Percentiles rank a stretch among this genome's conserved stretches.
Conservation (phyloP, 2,888 invertebrate species). For the Phorcus lineatus region DNA sequence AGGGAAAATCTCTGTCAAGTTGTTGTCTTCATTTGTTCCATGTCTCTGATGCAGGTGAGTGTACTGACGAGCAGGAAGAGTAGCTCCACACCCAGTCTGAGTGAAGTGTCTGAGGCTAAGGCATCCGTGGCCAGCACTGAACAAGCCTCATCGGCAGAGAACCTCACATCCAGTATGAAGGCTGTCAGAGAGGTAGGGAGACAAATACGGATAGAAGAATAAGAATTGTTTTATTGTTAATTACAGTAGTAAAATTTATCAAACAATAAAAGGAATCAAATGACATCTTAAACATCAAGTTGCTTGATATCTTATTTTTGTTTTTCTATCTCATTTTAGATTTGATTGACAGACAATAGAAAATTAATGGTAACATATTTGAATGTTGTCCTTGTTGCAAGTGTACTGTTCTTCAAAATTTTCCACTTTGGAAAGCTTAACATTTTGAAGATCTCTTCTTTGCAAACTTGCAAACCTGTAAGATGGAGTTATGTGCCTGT, state of each 20-base stretch:
- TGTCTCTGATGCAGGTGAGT: slow-evolving; percentile 62
- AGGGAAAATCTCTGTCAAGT: too few species aligned
- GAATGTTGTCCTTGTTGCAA: too few species aligned
- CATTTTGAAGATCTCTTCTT: neutral
- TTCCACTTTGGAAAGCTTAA: neutral
- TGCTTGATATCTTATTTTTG: too few species aligned
- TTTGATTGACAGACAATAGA: too few species aligned
- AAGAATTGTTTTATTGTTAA: too few species aligned
- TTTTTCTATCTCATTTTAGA: too few species aligned
- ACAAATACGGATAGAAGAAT: too few species aligned
- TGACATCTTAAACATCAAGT: too few species aligned
- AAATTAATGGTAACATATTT: too few species aligned
- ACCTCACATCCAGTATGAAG: slow-evolving; percentile 79
- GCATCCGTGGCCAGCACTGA: slow-evolving; percentile 91
- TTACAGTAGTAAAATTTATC: too few species aligned
- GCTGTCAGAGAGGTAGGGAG: slow-evolving; percentile 61
- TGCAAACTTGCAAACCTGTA: too few species aligned
- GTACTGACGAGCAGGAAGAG: slow-evolving; percentile 89
- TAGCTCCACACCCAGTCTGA: slow-evolving; percentile 93
- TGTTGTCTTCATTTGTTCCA: neutral
- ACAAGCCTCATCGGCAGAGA: slow-evolving; percentile 96
- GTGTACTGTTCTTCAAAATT: neutral
- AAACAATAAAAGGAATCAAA: too few species aligned
- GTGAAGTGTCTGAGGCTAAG: slow-evolving; percentile 84
- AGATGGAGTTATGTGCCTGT: neutral